Percentiles rank a stretch among this genome's conserved stretches.
phyloP scores from a whole-genome alignment of 2,113 vertebrate species.

The Pteropus alecto region DNA sequence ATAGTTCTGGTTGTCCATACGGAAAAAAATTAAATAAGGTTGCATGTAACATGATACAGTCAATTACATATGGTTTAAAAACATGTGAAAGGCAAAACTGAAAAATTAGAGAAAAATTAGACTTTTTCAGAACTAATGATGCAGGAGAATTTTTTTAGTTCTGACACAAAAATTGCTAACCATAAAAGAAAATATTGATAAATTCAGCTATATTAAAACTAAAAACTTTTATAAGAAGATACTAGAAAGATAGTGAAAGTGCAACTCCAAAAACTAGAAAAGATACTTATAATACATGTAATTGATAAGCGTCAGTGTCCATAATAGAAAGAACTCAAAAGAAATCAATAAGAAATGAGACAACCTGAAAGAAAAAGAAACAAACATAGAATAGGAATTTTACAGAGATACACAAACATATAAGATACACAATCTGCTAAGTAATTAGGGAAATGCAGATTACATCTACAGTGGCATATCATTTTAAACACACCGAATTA shows the following conservation, averaged over 20 bases:
- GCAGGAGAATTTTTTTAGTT: background rate
- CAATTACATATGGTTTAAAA: background rate
- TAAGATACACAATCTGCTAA: background rate
- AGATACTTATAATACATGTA: background rate
- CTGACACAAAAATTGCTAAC: background rate
- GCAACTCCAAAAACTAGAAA: background rate
- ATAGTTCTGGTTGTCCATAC: background rate
- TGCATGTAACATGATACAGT: background rate
- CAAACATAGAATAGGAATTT: background rate
- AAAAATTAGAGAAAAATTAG: background rate
- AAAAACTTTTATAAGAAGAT: background rate
- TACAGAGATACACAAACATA: background rate
- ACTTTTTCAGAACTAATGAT: background rate
- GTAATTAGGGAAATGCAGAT: background rate
- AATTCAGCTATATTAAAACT: background rate
- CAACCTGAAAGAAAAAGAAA: background rate
- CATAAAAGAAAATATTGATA: background rate
- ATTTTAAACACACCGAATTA: background rate
- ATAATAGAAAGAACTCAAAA: background rate
- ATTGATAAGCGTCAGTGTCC: background rate
- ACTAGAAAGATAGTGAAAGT: background rate
- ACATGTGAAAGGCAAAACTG: background rate
- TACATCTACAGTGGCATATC: background rate
- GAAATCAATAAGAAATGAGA: background rate
- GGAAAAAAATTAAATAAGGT: background rate